phyloP scores from a whole-genome alignment of 2,888 invertebrate species.

The Pseudanteris insignis region DNA sequence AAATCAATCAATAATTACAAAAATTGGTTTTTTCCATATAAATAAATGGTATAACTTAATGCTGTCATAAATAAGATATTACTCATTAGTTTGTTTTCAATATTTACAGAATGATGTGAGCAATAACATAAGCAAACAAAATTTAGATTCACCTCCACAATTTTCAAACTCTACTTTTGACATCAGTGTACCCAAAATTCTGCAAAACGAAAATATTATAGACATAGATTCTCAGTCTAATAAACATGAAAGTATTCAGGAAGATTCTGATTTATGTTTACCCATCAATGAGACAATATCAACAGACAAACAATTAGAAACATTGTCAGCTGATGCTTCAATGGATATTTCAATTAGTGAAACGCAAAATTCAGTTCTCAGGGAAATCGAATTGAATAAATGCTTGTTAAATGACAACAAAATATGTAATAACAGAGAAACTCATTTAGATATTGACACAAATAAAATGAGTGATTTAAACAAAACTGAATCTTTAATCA shows the following conservation, averaged over 20 bases:
- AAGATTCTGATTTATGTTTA: conserved; percentile 51
- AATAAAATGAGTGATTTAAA: conserved; percentile 49
- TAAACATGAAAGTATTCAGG: conserved; percentile 52
- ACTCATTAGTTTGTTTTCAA: no score
- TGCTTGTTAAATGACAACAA: conserved; percentile 43
- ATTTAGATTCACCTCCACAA: conserved; percentile 51
- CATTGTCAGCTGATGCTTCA: conserved; percentile 15
- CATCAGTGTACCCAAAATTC: conserved; percentile 57
- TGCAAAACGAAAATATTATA: conserved; percentile 53
- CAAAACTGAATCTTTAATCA: conserved; percentile 55
- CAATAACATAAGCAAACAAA: conserved; percentile 53
- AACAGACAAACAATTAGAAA: conserved; percentile 53
- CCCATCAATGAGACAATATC: conserved; percentile 63
- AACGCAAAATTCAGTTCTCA: conserved; percentile 47
- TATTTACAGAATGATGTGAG: conserved; percentile 55
- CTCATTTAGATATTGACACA: conserved; percentile 49
- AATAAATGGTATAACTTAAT: no score
- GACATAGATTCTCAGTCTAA: conserved; percentile 55
- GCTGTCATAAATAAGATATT: no score
- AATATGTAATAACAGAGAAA: conserved; percentile 48
- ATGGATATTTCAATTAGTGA: conserved; percentile 21
- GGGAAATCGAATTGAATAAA: conserved; percentile 47
- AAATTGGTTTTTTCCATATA: no score
- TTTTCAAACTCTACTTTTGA: conserved; percentile 62
- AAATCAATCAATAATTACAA: no score